These are phyloP conservation scores for Anthophora plumipes DNA, from an alignment of 2,888 invertebrate genomes.

Conservation along the genomic window DNA sequence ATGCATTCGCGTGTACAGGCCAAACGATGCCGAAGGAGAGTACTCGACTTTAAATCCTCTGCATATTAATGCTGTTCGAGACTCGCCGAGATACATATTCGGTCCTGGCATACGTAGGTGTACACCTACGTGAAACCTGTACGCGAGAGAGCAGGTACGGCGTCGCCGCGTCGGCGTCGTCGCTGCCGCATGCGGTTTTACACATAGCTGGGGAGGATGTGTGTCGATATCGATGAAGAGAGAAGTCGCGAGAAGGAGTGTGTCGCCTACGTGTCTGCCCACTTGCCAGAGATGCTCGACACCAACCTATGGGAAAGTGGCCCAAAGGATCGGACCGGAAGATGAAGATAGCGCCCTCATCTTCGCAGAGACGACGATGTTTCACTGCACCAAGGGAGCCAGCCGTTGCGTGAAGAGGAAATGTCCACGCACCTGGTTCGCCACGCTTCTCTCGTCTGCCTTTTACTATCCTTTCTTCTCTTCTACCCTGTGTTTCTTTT, in stretches of 20 bases:
- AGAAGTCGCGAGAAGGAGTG: constrained; percentile 48
- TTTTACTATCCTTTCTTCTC: neutral
- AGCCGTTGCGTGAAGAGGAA: constrained; percentile 31
- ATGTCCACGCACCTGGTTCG: constrained; percentile 36
- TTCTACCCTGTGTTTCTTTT: neutral
- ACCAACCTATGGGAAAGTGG: constrained; percentile 57
- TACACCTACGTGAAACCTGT: constrained; percentile 63
- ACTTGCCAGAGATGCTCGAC: constrained; percentile 52
- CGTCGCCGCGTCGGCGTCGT: constrained; percentile 30
- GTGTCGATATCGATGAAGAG: constrained; percentile 50
- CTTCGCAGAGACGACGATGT: constrained; percentile 54
- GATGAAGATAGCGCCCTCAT: constrained; percentile 62
- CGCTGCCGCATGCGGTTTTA: constrained; percentile 3
- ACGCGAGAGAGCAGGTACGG: constrained; percentile 60
- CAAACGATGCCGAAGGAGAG: constrained; percentile 11
- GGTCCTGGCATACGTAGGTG: constrained; percentile 50
- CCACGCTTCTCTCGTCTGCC: neutral
- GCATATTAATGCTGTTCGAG: constrained; percentile 47
- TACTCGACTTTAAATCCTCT: constrained; percentile 40
- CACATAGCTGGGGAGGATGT: constrained; percentile 23
- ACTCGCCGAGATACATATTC: constrained; percentile 41
- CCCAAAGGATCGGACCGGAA: constrained; percentile 50
- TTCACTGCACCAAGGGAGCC: constrained; percentile 26
- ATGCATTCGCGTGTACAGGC: constrained; percentile 16
- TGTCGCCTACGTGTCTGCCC: constrained; percentile 70